Evolutionary conservation across 2,888 invertebrate genomes (phyloP), one percentile per base, ranked within the genome.

Genomic region (Callimorpha dominula): DNA sequence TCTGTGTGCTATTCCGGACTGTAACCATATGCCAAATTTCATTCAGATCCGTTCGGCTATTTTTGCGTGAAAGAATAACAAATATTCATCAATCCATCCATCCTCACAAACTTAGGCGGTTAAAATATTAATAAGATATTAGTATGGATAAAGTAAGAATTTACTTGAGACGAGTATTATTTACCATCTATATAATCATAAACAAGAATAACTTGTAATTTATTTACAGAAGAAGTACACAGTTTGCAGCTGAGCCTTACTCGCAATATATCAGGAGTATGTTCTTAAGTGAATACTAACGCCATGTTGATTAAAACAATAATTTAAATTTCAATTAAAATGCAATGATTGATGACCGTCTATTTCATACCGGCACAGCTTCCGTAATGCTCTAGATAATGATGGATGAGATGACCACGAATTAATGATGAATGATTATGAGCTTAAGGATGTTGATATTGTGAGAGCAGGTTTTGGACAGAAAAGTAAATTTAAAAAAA

Each of bases 371-470:
- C 71, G 60, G 43, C 49, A 52, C 50, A 71, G 92, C 93, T 93
- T 90, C 93, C 90, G 93, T 90, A 87, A 86, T 90, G 93, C 92
- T 92, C 94, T 81, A 92, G 78, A 86, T 91, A 85, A 79, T 92
- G 93, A 93, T 93, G 90, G 84, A 94, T 94, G 89, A 88, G 84
- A 62, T 75, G 78, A 86, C 86, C 84, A 85, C 81, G 84, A 88
- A 86, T 91, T 87, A 79, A 89, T 89, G 88, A 87, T 89, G 79
- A 86, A 88, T 87, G 71, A 85, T 84, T 74, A 78, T 72, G 70
- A 75, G 83, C 85, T 82, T 77, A 81, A 81, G 80, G 63, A 57
- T 78, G 80, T 43, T 77, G 67, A 15, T 31, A 81, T 65, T 78
- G 40, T n/a, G 81, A 67, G 79, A 76, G 68, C 69, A 46, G 72